phyloP scores from a whole-genome alignment of 2,113 vertebrate genomes.

The Cryptomyrus ogoouensis region DNA sequence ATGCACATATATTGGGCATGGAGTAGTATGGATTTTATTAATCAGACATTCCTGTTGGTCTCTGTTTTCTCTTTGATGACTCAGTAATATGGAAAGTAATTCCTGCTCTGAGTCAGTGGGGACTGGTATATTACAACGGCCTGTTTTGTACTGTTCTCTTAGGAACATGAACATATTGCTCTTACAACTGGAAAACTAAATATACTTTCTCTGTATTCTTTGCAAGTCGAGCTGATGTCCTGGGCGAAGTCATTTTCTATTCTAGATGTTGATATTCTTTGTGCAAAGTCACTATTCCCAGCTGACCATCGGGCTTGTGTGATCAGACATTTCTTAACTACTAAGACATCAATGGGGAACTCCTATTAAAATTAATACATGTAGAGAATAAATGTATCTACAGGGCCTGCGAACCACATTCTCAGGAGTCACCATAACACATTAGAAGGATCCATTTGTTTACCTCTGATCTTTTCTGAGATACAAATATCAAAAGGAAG shows the following conservation, averaged over 20 bases:
- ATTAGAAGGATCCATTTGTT: neutral
- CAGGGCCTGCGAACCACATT: neutral
- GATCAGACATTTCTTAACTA: neutral
- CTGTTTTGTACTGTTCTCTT: neutral
- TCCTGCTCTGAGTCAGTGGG: neutral
- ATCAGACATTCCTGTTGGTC: neutral
- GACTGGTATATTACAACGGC: neutral
- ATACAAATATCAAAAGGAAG: neutral
- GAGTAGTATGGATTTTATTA: neutral
- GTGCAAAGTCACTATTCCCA: neutral
- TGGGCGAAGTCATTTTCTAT: neutral
- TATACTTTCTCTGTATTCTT: neutral
- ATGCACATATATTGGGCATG: neutral
- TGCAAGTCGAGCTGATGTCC: neutral
- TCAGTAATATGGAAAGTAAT: slow-evolving; percentile 2
- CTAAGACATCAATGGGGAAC: neutral
- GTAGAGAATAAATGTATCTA: neutral
- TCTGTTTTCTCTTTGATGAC: neutral
- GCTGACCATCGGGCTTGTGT: neutral
- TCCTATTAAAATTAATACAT: neutral
- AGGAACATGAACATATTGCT: neutral
- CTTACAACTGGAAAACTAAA: neutral
- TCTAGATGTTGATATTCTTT: neutral
- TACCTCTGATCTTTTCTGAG: neutral
- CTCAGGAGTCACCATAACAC: neutral